phyloP scores from a whole-genome alignment of 2,113 vertebrate species.

The Agapornis roseicollis region DNA sequence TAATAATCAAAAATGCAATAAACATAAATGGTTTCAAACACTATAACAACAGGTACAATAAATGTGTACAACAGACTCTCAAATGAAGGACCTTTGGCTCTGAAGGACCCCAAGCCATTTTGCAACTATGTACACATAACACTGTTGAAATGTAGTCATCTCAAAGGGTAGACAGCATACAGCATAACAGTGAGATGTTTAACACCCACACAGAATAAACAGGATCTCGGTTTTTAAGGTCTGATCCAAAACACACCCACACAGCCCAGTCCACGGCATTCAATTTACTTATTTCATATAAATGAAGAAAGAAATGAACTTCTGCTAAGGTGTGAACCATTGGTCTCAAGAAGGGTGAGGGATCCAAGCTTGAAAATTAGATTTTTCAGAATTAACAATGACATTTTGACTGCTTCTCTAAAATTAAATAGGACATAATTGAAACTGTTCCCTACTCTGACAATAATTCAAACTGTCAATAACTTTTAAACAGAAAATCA shows the following conservation, averaged over 20 bases:
- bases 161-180: neutral
- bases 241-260: conserved; percentile 34
- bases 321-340: neutral
- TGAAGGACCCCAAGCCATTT: neutral
- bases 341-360: neutral
- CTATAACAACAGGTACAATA: neutral
- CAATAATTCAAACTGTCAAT: neutral
- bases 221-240: neutral
- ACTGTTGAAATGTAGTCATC: neutral
- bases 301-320: neutral
- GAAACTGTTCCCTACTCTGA: neutral
- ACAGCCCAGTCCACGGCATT: neutral
- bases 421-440: neutral
- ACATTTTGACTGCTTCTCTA: neutral
- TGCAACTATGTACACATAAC: neutral
- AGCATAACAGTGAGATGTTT: neutral
- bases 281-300: neutral
- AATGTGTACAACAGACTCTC: neutral
- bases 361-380: neutral
- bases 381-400: neutral
- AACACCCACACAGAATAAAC: conserved; percentile 18
- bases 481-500: conserved; percentile 18
- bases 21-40: neutral
- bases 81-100: accelerated
- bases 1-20: neutral